These are phyloP conservation scores for Notoglanidium macrostoma DNA, from an alignment of 2,797 vertebrate species.

Conservation along the genomic window DNA sequence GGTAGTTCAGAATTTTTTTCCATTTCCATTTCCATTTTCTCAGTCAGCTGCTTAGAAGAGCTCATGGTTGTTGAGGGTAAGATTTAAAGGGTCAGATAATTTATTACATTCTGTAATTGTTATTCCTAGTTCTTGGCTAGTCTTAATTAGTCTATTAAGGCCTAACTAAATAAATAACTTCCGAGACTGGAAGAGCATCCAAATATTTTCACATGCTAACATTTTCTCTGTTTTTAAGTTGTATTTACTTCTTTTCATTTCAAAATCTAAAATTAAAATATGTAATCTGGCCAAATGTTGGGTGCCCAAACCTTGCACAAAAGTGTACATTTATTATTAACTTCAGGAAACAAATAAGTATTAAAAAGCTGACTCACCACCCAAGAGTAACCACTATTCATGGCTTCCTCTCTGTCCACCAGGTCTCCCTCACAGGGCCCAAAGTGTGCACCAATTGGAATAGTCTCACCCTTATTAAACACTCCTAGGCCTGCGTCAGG, in stretches of 20 bases:
- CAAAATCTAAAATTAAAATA: not conserved
- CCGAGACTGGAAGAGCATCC: not conserved
- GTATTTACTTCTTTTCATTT: not conserved
- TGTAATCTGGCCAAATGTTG: not conserved
- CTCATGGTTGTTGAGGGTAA: not conserved
- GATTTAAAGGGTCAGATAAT: not conserved
- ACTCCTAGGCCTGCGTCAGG: constrained; percentile 57
- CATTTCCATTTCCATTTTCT: not conserved
- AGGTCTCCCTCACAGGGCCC: not conserved
- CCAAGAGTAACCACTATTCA: constrained; percentile 27
- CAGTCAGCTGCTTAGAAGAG: not conserved
- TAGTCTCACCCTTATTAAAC: not conserved
- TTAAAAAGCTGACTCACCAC: constrained; percentile 9
- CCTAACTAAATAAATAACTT: not conserved
- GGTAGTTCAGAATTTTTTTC: no score
- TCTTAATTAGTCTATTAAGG: not conserved
- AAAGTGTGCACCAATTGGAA: constrained; percentile 9
- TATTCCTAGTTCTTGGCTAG: not conserved
- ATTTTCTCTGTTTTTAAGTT: not conserved
- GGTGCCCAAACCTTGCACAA: not conserved
- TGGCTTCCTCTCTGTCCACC: constrained; percentile 17
- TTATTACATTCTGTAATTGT: not conserved
- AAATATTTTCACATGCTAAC: not conserved
- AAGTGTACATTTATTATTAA: not conserved
- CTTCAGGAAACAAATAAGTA: not conserved